Percentiles rank a stretch among this genome's conserved stretches.
Evolutionary conservation across 1,140 invertebrate species (phyloP).

Genomic region (Ips typographus): DNA sequence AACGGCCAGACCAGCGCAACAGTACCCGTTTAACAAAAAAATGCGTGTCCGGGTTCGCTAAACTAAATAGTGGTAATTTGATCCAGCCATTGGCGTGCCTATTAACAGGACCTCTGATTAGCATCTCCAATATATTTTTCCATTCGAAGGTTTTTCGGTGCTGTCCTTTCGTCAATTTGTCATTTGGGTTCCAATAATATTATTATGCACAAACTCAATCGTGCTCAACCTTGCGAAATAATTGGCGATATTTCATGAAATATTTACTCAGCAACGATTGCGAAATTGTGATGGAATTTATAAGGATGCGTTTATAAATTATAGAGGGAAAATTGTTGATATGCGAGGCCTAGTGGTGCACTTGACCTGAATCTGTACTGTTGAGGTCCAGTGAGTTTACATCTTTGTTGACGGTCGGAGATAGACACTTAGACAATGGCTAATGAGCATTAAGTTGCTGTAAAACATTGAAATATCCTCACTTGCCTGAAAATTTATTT

Average conservation of each 20-base stretch:
- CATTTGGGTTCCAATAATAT: neutral
- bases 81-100: too few relatives aligned
- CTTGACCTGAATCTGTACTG: conserved; percentile 24
- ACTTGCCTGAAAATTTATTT: conserved; percentile 1
- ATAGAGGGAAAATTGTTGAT: conserved; percentile 5
- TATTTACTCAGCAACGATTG: neutral
- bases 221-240: conserved; percentile 1
- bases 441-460: conserved; percentile 19
- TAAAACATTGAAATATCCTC: conserved; percentile 25
- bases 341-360: conserved; percentile 15
- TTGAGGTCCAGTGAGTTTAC: conserved; percentile 25
- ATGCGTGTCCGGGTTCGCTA: too few relatives aligned
- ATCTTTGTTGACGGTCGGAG: conserved; percentile 18
- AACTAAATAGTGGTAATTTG: too few relatives aligned
- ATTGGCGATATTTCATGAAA: conserved; percentile 5
- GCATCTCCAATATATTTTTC: too few relatives aligned
- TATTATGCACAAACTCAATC: neutral
- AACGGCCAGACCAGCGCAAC: too few relatives aligned
- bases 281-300: conserved; percentile 1
- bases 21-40: too few relatives aligned
- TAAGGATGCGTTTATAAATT: conserved; percentile 5
- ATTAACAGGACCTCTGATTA: too few relatives aligned
- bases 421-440: conserved; percentile 18
- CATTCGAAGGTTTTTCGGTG: too few relatives aligned
- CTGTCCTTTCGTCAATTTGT: too few relatives aligned